phyloP scores from a whole-genome alignment of 2,888 invertebrate species.

The Apoderus coryli region DNA sequence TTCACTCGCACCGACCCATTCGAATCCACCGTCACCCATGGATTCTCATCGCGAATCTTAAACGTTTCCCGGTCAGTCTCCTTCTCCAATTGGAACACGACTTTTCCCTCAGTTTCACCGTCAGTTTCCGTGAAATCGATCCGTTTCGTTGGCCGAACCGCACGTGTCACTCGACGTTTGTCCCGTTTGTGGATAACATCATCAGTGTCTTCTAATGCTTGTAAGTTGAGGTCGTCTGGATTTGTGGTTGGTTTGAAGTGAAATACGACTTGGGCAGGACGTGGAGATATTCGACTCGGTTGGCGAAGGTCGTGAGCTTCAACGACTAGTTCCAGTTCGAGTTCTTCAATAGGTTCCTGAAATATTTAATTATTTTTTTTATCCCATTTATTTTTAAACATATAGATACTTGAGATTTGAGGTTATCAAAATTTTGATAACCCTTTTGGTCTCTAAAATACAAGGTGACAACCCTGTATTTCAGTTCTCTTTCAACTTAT shows the following conservation, averaged over 20 bases:
- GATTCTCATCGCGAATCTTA: conserved; percentile 85
- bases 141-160: conserved; percentile 87
- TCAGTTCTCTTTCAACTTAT: too few species aligned
- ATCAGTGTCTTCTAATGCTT: conserved; percentile 34
- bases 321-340: conserved; percentile 51
- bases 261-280: conserved; percentile 61
- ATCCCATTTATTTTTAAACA: too few species aligned
- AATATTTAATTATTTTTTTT: too few species aligned
- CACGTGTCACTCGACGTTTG: conserved; percentile 71
- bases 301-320: conserved; percentile 71
- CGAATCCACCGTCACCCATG: conserved; percentile 85
- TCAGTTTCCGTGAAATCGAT: conserved; percentile 86
- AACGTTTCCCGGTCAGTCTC: conserved; percentile 86
- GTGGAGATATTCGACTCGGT: conserved; percentile 53
- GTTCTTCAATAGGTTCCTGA: conserved; percentile 53
- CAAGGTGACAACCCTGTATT: too few species aligned
- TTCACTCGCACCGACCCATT: conserved; percentile 86
- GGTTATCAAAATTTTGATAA: too few species aligned
- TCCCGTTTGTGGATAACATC: conserved; percentile 40
- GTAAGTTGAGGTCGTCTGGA: conserved; percentile 41
- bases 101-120: conserved; percentile 74
- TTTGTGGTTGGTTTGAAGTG: conserved; percentile 50
- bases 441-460: too few species aligned
- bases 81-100: conserved; percentile 80
- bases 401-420: too few species aligned